Evolutionary conservation across 1,140 invertebrate species (phyloP).

Genomic region (Ceratina calcarata): DNA sequence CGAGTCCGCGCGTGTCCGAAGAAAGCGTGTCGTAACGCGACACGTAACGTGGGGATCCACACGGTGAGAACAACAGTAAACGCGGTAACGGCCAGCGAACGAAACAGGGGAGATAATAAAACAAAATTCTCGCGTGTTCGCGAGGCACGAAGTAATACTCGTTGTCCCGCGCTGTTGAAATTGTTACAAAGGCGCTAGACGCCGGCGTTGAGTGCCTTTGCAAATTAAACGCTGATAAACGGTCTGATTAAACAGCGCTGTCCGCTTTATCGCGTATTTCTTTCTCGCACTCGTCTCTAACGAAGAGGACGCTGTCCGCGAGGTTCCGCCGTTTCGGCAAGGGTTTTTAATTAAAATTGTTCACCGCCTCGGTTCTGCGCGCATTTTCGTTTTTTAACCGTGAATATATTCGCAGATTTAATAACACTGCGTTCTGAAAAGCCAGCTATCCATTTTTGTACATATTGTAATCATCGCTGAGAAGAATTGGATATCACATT

Average conservation of each 20-base stretch:
- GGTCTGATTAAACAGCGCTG: conserved; percentile 23
- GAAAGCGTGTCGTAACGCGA: background rate
- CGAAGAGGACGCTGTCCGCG: too few species aligned
- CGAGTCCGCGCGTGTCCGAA: background rate
- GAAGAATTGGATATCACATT: background rate
- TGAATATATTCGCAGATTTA: conserved; percentile 11
- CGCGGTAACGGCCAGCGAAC: background rate
- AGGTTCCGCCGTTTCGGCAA: background rate
- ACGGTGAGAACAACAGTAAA: background rate
- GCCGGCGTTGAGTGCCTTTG: background rate
- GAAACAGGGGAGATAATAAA: background rate
- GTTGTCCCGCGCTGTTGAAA: background rate
- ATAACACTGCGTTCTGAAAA: conserved; percentile 5
- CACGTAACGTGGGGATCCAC: background rate
- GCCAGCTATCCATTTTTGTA: conserved; percentile 4
- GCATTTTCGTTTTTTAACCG: conserved; percentile 13
- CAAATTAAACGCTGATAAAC: conserved; percentile 22
- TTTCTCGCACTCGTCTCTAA: background rate
- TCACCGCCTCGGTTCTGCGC: background rate
- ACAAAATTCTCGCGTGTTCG: background rate
- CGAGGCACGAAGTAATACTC: background rate
- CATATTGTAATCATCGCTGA: background rate
- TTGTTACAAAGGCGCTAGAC: background rate
- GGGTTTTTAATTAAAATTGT: conserved; percentile 42
- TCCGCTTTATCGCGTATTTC: background rate